Evolutionary conservation across 2,113 vertebrate genomes (phyloP), one percentile per base, ranked within the genome.

Genomic region (Prionailurus viverrinus): DNA sequence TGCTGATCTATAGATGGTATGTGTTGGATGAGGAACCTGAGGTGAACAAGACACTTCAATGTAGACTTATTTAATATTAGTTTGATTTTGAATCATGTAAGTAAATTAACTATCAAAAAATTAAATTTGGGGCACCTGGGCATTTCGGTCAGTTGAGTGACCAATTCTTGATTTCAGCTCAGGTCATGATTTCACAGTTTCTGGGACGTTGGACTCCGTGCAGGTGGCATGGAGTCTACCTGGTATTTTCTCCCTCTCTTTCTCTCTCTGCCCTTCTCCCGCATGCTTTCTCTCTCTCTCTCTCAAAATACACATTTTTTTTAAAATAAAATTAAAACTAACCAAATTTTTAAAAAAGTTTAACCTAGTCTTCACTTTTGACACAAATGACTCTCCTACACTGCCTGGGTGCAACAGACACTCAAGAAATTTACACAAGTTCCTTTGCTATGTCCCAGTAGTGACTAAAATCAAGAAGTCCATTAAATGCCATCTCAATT

Each of bases 41-140:
- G 5, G 15, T 7, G 0, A 5, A 41, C 29, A 76, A 82, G 29
- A 90, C 3, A 66, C 79, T 65, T 83, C 29, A 10, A 1, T 39
- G 78, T 27, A 51, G 58, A 79, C 13, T 69, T 83, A 58, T 87
- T 84, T 39, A 66, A 79, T 51, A 73, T 7, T 36, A 63, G 53
- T 91, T 97, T 92, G 55, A 58, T 51, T 92, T 84, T 63, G 12
- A 69, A 65, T 83, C 25, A 76, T 95, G 48, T 10, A 79, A 89
- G 91, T 85, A 94, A 86, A 82, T 76, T n/a, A 71, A 83, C 16
- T 55, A 45, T 76, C 15, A 66, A 79, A 79, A 95, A 69, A 16
- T 71, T 71, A 53, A 83, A 78, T 61, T 61, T 9, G 58, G 21
- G 58, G 58, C 58, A 61, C 58, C 21, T 61, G 58, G 58, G 21